Evolutionary conservation across 2,888 invertebrate genomes (phyloP).

Genomic region (Watsonalla cultraria): DNA sequence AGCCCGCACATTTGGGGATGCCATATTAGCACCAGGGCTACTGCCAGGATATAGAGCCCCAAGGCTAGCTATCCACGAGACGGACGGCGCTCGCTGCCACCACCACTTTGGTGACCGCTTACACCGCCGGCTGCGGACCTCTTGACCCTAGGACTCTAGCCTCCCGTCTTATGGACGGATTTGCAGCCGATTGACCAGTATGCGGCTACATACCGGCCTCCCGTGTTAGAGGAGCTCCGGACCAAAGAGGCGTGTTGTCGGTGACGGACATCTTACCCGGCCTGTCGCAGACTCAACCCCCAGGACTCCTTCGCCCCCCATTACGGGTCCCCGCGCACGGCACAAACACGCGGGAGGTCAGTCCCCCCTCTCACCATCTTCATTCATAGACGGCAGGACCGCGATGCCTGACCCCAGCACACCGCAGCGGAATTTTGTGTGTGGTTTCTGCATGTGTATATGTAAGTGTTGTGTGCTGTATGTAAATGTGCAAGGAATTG

Average conservation of each 20-base stretch:
- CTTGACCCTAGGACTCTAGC: not conserved
- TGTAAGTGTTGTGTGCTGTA: too few species aligned
- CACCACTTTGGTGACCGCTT: not conserved
- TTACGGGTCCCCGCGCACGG: conserved; percentile 4
- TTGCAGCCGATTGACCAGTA: too few species aligned
- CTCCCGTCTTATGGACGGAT: not conserved
- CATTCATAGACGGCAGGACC: not conserved
- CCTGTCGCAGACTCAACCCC: not conserved
- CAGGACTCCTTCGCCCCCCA: conserved; percentile 2
- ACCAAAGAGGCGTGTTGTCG: not conserved
- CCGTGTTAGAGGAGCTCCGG: too few species aligned
- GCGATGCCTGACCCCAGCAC: not conserved
- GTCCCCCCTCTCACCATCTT: not conserved
- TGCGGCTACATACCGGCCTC: too few species aligned
- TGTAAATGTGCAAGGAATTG: too few species aligned
- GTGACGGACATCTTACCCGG: not conserved
- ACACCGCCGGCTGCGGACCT: not conserved
- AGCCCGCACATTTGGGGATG: conserved; percentile 1
- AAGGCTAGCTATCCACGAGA: too few species aligned
- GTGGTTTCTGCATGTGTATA: too few species aligned
- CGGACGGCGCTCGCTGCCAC: conserved; percentile 1
- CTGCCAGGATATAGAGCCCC: too few species aligned
- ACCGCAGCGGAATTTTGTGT: too few species aligned
- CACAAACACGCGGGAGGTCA: conserved; percentile 3
- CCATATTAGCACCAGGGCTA: not conserved